Evolutionary conservation across 2,888 invertebrate species (phyloP).

Genomic region (Melangyna quadrimaculata): DNA sequence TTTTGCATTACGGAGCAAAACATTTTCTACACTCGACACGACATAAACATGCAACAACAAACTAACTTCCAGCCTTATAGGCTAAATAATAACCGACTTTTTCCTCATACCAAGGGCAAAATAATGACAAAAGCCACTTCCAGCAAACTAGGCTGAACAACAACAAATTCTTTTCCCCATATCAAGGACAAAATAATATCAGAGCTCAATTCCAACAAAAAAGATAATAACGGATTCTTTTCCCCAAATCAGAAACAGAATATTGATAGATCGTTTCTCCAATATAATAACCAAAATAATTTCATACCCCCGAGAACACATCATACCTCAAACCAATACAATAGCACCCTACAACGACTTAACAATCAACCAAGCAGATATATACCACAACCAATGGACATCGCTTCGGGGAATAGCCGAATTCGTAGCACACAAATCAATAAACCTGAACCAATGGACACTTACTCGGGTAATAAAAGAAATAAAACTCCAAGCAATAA

Average conservation of each 20-base stretch:
- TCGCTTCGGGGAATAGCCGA: background rate
- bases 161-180: background rate
- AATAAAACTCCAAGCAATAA: no score
- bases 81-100: background rate
- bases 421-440: no score
- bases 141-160: background rate
- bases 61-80: background rate
- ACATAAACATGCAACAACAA: conserved; percentile 10
- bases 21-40: conserved; percentile 6
- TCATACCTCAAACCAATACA: no score
- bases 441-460: no score
- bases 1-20: conserved; percentile 28
- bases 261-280: no score
- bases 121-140: background rate
- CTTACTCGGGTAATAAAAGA: no score
- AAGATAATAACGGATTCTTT: no score
- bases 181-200: background rate
- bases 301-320: no score
- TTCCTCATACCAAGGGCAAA: background rate
- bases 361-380: background rate
- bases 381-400: conserved; percentile 7
- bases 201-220: background rate
- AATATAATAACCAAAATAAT: background rate
- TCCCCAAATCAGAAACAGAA: no score
- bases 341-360: background rate